Evolutionary conservation across 2,888 invertebrate genomes (phyloP).

Genomic region (Petrolisthes manimaculis): DNA sequence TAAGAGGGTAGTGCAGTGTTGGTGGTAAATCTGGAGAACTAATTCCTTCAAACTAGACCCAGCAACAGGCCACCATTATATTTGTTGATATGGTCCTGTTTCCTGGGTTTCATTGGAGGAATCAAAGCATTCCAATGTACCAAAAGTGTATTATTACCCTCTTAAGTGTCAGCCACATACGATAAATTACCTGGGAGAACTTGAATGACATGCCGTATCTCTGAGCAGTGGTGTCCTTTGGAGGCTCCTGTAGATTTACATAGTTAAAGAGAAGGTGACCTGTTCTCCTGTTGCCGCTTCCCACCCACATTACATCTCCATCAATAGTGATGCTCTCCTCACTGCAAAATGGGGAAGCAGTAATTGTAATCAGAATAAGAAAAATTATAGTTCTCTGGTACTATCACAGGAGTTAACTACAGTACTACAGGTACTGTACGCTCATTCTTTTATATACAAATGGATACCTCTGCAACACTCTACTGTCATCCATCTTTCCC

Average conservation of each 20-base stretch:
- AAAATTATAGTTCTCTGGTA: background rate
- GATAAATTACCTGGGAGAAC: slow-evolving; percentile 55
- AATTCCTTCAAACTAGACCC: too few species aligned
- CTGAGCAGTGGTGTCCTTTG: slow-evolving; percentile 47
- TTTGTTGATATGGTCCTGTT: too few species aligned
- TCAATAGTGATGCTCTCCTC: slow-evolving; percentile 57
- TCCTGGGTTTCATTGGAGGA: too few species aligned
- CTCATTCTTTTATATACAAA: background rate
- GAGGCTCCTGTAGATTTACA: slow-evolving; percentile 58
- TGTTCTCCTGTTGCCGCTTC: slow-evolving; percentile 50
- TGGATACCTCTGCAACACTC: too few species aligned
- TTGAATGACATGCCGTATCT: slow-evolving; percentile 65
- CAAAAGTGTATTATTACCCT: too few species aligned
- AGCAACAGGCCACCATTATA: too few species aligned
- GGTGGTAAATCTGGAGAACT: too few species aligned
- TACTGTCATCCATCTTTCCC: too few species aligned
- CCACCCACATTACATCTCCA: slow-evolving; percentile 66
- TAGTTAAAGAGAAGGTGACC: slow-evolving; percentile 65
- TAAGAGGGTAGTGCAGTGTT: too few species aligned
- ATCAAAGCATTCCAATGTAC: too few species aligned
- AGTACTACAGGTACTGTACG: background rate
- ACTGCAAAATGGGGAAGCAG: slow-evolving; percentile 23
- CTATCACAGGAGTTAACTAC: background rate
- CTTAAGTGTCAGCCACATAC: too few species aligned
- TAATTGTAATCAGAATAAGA: background rate